A percentile compares a stretch with the other conserved stretches of the same genome.
Conservation (phyloP, 2,113 vertebrate species). For the Ceyx margarethae region DNA sequence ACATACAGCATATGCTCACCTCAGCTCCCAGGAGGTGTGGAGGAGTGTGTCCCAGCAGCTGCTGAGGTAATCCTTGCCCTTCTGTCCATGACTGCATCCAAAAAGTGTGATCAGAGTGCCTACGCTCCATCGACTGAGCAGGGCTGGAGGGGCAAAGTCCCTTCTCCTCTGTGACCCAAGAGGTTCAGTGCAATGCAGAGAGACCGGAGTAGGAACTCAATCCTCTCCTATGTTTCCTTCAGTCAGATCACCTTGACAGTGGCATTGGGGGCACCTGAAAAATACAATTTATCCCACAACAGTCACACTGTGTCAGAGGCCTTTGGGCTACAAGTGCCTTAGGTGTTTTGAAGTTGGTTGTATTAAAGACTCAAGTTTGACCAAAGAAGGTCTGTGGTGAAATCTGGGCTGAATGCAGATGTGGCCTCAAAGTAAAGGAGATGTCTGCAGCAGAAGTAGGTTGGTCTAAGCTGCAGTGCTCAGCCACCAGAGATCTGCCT, state of each 20-base stretch:
- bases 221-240: not conserved
- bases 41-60: not conserved
- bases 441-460: not conserved
- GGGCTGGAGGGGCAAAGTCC: not conserved
- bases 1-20: constrained; percentile 13
- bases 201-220: not conserved
- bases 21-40: not conserved
- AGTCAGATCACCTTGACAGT: not conserved
- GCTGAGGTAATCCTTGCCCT: not conserved
- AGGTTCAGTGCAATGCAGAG: not conserved
- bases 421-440: not conserved
- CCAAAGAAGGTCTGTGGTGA: not conserved
- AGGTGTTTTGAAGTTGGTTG: not conserved
- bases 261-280: not conserved
- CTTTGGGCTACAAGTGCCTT: accelerated
- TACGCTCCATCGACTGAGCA: not conserved
- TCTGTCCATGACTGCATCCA: accelerated
- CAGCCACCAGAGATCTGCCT: not conserved
- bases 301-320: not conserved
- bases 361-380: not conserved
- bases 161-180: not conserved
- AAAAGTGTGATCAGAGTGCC: not conserved
- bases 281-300: not conserved
- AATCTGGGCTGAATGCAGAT: not conserved
- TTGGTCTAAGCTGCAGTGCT: not conserved